Evolutionary conservation across 2,888 invertebrate species (phyloP), one percentile per base, ranked within the genome.

Genomic region (Branchellion lobata): DNA sequence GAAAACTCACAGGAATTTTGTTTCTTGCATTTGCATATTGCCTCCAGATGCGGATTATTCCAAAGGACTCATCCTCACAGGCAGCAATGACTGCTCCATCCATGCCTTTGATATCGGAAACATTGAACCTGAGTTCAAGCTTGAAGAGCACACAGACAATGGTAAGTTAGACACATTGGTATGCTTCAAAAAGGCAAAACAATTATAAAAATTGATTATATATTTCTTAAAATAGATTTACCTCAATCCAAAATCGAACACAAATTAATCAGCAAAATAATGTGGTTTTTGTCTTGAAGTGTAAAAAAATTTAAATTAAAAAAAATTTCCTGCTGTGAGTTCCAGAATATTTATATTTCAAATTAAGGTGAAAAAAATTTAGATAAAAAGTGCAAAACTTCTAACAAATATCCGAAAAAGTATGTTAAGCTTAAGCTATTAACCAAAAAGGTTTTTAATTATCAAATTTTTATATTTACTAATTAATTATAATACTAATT

Each of bases 11-110:
- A 91, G 90, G 78, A 94, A 94, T 86, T 96, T 94, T 87, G 93
- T 96, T 0, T 92, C 92, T 0, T 91, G 92, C 84, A 92, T 95
- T 0, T 92, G 92, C 85, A 92, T 92, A 85, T 86, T 94, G 83
- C 91, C 92, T 71, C 92, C 93, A 0, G 91, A 91, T 82, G 89
- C 90, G 82, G 89, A 90, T 29, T 91, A 91, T 85, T 93, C 93
- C 0, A 91, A 92, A 80, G 94, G 94, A 1, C 89, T 94, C 80
- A 92, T 96, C 78, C 89, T 94, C 78, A 94, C 95, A 2, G 96
- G 95, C 27, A 93, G 95, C 85, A 93, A 95, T 88, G 96, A 96
- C 87, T 91, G 91, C 81, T 91, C 91, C 18, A 93, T 97, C 84
- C 90, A 93, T 83, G 91, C 93, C 8, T 96, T 93, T 86, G 90